Evolutionary conservation across 2,113 vertebrate species (phyloP).

Genomic region (Meleagris gallopavo): DNA sequence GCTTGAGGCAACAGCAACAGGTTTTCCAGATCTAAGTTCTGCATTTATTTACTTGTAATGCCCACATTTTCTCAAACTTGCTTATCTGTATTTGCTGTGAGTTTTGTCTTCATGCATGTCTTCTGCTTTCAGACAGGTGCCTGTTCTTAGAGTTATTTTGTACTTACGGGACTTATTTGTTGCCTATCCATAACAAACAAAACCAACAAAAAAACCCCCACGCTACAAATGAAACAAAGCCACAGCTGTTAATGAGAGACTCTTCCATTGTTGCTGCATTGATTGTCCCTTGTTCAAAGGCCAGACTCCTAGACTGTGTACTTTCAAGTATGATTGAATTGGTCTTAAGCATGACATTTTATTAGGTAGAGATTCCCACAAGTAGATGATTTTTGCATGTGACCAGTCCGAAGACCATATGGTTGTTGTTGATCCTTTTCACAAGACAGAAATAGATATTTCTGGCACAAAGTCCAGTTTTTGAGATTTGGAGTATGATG

Average conservation of each 20-base stretch:
- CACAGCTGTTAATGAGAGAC: not conserved
- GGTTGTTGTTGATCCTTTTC: not conserved
- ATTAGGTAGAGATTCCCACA: not conserved
- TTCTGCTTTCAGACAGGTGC: not conserved
- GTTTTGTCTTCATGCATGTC: not conserved
- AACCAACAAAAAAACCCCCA: not conserved
- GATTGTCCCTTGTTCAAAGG: not conserved
- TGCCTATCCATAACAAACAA: not conserved
- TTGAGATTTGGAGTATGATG: not conserved
- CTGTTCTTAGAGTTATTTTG: not conserved
- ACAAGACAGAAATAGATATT: not conserved
- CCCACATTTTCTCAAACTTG: not conserved
- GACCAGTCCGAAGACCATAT: not conserved
- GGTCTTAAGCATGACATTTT: not conserved
- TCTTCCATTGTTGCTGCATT: not conserved
- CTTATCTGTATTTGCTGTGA: not conserved
- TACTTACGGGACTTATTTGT: fast-evolving
- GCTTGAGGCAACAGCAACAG: not conserved
- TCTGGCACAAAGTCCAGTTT: conserved; percentile 11
- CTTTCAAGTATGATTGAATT: not conserved
- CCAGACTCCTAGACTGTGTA: not conserved
- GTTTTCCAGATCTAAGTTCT: not conserved
- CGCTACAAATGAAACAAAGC: too few species aligned
- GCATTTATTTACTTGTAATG: not conserved
- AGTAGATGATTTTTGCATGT: conserved; percentile 11